Evolutionary conservation across 2,888 invertebrate genomes (phyloP).

Genomic region (Drosophila siamana): DNA sequence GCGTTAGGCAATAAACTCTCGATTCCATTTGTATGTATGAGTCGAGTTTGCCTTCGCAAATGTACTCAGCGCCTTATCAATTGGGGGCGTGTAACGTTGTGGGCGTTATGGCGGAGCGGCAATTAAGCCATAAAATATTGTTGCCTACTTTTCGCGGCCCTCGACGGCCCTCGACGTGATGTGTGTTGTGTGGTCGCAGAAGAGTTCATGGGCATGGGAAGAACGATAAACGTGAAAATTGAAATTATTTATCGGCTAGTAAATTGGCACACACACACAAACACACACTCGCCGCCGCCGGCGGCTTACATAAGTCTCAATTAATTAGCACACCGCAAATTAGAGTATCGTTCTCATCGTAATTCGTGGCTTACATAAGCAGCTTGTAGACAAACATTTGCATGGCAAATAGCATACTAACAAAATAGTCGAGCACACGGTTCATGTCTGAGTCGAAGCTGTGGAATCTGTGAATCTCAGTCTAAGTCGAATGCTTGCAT

Average conservation of each 20-base stretch:
- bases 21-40: conserved; percentile 66
- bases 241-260: conserved; percentile 40
- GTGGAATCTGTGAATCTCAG: not conserved
- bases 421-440: not conserved
- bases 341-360: conserved; percentile 4
- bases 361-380: conserved; percentile 27
- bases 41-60: conserved; percentile 69
- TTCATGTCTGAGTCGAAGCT: not conserved
- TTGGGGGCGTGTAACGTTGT: conserved; percentile 27
- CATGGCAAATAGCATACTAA: conserved; percentile 21
- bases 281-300: too few species aligned
- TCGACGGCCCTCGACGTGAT: conserved; percentile 18
- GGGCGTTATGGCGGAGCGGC: conserved; percentile 33
- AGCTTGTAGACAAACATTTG: conserved; percentile 24
- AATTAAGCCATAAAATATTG: conserved; percentile 66
- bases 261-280: conserved; percentile 16
- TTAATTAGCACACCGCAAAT: conserved; percentile 56
- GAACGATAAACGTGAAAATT: conserved; percentile 29
- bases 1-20: conserved; percentile 54
- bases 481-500: conserved; percentile 8
- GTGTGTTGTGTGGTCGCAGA: not conserved
- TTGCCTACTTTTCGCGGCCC: conserved; percentile 71
- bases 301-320: conserved; percentile 33
- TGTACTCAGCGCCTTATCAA: conserved; percentile 58
- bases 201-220: not conserved